Percentiles rank a stretch among this genome's conserved stretches.
These are phyloP conservation scores for Euplagia quadripunctaria DNA, from an alignment of 2,888 invertebrate species.

Conservation along the genomic window DNA sequence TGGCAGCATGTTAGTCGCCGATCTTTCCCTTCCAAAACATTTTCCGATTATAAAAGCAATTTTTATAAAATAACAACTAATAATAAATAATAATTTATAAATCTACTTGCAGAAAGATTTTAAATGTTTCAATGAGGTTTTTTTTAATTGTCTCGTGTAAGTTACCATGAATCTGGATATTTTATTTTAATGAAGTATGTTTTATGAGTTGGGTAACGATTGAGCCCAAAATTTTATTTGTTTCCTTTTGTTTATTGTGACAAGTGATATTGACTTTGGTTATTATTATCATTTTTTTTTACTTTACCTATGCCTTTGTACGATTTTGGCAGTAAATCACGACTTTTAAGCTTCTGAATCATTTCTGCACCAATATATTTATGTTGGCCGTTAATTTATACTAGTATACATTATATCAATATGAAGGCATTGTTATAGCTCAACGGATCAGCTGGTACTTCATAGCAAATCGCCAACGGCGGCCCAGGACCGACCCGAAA, in stretches of 20 bases:
- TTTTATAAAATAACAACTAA: conserved; percentile 36
- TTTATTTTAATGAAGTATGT: not conserved
- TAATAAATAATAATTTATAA: conserved; percentile 31
- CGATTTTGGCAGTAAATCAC: conserved; percentile 16
- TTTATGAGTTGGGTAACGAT: not conserved
- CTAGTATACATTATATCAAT: not conserved
- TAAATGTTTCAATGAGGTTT: conserved; percentile 2
- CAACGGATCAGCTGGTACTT: conserved; percentile 79
- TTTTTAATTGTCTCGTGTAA: not conserved
- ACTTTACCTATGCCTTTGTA: conserved; percentile 5
- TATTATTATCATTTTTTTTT: conserved; percentile 1
- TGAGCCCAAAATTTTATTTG: not conserved
- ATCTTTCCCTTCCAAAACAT: conserved; percentile 34
- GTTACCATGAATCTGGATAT: not conserved
- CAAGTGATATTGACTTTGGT: not conserved
- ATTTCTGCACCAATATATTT: conserved; percentile 23
- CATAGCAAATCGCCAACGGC: conserved; percentile 85
- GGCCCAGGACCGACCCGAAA: conserved; percentile 71
- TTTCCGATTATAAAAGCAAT: conserved; percentile 31
- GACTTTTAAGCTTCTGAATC: conserved; percentile 14
- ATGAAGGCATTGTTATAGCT: conserved; percentile 66
- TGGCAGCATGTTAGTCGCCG: conserved; percentile 58
- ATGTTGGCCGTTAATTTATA: not conserved
- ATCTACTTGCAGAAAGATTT: conserved; percentile 20
- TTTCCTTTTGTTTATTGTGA: not conserved